Base-by-base conservation (phyloP, 2,113 vertebrate genomes). In the Poeciliopsis occidentalis region DNA sequence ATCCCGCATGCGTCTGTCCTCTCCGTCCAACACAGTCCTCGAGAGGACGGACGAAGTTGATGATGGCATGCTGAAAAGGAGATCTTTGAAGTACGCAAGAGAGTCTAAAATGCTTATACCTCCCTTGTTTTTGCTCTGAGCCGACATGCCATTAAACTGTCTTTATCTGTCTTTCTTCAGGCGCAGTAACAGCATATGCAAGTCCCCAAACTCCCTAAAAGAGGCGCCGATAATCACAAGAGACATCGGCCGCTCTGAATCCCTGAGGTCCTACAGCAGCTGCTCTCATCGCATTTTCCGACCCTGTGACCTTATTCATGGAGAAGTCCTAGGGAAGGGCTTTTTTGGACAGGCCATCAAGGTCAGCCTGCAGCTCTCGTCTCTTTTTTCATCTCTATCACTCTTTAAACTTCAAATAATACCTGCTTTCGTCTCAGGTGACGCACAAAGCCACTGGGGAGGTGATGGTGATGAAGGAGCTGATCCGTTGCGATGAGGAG, bases 401-500 rank as follows among this genome's bases (percentile, higher is more conserved):
- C n/a, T 63, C 37, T 27, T 22, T 64, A 26, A 47, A 60, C 70
- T 79, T 67, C 3, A 12, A 69, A 34, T 30, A 64, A 69, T 31
- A 5, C 15, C 24, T 73, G 41, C 12, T 71, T 82, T 72, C 60
- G 1, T 93, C 68, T 22, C 90, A 99, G 97, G 96, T 99, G 83
- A 98, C 96, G 39, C 97, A 98, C 89, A 98, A 97, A 94, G 97
- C 96, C 81, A 99, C 97, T 0, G 97, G 97, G 76, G 97, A 97
- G 86, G 97, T 99, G 91, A 99, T 99, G 98, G 98, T 99, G 83
- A 99, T 99, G 97, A 99, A 99, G 87, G 97, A 99, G 90, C 91
- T 99, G 83, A 97, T 99, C 82, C 97, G 97, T 12, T 99, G 97
- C 85, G 97, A 99, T 69, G 97, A 99, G 78, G 96, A 99, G 91